phyloP scores from a whole-genome alignment of 2,888 invertebrate species.

The Agonum fuliginosum region DNA sequence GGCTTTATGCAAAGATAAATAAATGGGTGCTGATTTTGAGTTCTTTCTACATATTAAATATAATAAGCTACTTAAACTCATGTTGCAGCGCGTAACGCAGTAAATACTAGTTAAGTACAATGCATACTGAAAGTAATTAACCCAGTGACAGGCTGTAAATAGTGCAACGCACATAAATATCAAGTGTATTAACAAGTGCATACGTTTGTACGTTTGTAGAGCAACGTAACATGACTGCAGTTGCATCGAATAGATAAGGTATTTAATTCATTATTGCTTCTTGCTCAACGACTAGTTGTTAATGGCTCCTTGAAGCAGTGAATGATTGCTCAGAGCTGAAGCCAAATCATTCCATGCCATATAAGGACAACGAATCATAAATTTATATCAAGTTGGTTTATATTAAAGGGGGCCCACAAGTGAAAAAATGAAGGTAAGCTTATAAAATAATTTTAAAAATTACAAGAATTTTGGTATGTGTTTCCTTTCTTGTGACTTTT shows the following conservation, averaged over 20 bases:
- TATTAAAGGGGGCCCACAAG: too few relatives aligned
- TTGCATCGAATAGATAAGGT: conserved; percentile 52
- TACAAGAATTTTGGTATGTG: too few relatives aligned
- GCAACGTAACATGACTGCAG: conserved; percentile 51
- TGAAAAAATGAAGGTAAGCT: too few relatives aligned
- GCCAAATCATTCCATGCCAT: conserved; percentile 3
- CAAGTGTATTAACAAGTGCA: conserved; percentile 52
- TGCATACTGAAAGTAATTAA: conserved; percentile 57
- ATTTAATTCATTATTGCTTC: conserved; percentile 58
- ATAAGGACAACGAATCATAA: conserved; percentile 6
- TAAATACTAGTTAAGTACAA: conserved; percentile 51
- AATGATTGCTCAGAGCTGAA: conserved; percentile 15
- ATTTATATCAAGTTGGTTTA: conserved; percentile 23
- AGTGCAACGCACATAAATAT: conserved; percentile 56
- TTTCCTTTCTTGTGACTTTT: too few relatives aligned
- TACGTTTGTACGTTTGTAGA: conserved; percentile 53
- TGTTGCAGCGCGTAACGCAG: conserved; percentile 29
- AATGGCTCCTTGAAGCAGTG: conserved; percentile 26
- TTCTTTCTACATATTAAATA: conserved; percentile 4
- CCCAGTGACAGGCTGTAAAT: conserved; percentile 59
- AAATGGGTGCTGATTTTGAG: neutral
- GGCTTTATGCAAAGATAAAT: conserved; percentile 10
- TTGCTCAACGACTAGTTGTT: conserved; percentile 40
- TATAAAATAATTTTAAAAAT: too few relatives aligned
- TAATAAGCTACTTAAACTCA: conserved; percentile 5